A percentile compares a stretch with the other conserved stretches of the same genome.
Evolutionary conservation across 2,888 invertebrate species (phyloP).

Genomic region (Tetramorium bicarinatum): DNA sequence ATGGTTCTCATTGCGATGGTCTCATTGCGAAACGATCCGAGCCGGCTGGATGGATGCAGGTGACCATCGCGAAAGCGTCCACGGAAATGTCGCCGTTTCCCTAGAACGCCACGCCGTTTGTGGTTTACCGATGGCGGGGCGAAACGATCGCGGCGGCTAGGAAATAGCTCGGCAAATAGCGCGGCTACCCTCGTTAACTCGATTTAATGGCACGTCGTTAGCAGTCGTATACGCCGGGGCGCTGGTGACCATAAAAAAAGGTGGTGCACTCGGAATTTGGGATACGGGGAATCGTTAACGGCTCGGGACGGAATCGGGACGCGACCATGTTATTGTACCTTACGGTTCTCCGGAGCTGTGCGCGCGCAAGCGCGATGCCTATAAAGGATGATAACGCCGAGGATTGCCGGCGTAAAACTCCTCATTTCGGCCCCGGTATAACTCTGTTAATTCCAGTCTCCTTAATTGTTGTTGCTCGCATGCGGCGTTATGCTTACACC

Average conservation of each 20-base stretch:
- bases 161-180: conserved; percentile 76
- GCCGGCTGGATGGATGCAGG: not conserved
- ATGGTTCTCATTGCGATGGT: not conserved
- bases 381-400: conserved; percentile 62
- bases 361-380: conserved; percentile 36
- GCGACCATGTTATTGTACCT: conserved; percentile 63
- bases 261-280: conserved; percentile 66
- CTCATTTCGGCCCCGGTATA: conserved; percentile 30
- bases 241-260: conserved; percentile 68
- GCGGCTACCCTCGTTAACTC: conserved; percentile 82
- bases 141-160: conserved; percentile 71
- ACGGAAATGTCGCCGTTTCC: conserved; percentile 66
- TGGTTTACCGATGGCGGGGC: conserved; percentile 73
- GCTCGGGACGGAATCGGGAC: conserved; percentile 39
- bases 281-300: conserved; percentile 72
- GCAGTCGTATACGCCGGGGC: conserved; percentile 77
- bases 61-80: conserved; percentile 66
- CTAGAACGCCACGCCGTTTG: conserved; percentile 66
- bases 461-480: conserved; percentile 13
- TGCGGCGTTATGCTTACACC: not conserved
- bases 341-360: conserved; percentile 30
- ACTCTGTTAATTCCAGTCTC: conserved; percentile 40
- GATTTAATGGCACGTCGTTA: conserved; percentile 84
- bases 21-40: conserved; percentile 24
- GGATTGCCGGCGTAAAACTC: conserved; percentile 60